A percentile compares a stretch with the other conserved stretches of the same genome.
Evolutionary conservation across 1,140 invertebrate genomes (phyloP).

Genomic region (Lycorma delicatula): DNA sequence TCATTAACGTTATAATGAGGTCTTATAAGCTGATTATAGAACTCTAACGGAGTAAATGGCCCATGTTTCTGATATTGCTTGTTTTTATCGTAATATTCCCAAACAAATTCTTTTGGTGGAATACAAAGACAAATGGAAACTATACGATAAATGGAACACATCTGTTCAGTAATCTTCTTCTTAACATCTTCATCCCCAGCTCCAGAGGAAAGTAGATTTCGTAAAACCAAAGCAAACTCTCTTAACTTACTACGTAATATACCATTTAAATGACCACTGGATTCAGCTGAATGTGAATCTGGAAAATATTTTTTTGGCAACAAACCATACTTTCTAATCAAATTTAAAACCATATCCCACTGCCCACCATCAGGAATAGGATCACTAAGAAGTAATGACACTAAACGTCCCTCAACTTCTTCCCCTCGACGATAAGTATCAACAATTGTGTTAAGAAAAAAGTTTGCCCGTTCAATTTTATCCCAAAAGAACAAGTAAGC

Average conservation of each 20-base stretch:
- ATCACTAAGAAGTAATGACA: slow-evolving; percentile 67
- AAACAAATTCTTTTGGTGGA: slow-evolving; percentile 70
- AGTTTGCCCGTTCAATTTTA: slow-evolving; percentile 82
- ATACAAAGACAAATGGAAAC: slow-evolving; percentile 75
- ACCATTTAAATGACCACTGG: slow-evolving; percentile 60
- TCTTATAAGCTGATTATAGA: too few species aligned
- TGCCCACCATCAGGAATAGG: slow-evolving; percentile 81
- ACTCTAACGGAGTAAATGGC: too few species aligned
- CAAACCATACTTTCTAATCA: slow-evolving; percentile 77
- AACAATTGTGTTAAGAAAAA: slow-evolving; percentile 73
- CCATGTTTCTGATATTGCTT: slow-evolving; percentile 76
- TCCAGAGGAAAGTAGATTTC: slow-evolving; percentile 49
- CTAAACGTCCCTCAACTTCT: slow-evolving; percentile 62
- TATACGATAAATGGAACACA: slow-evolving; percentile 70
- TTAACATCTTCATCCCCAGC: slow-evolving; percentile 49
- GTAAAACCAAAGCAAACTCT: slow-evolving; percentile 67
- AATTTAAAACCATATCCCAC: slow-evolving; percentile 84
- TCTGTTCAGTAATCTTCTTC: slow-evolving; percentile 52
- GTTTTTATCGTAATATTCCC: slow-evolving; percentile 82
- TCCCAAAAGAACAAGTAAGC: slow-evolving; percentile 85
- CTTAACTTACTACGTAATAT: slow-evolving; percentile 74
- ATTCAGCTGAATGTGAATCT: slow-evolving; percentile 68
- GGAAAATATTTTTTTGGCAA: slow-evolving; percentile 82
- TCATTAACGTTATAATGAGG: too few species aligned
- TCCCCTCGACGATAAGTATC: slow-evolving; percentile 67